Conservation (phyloP, 2,113 vertebrate genomes). For the Corvus moneduloides region DNA sequence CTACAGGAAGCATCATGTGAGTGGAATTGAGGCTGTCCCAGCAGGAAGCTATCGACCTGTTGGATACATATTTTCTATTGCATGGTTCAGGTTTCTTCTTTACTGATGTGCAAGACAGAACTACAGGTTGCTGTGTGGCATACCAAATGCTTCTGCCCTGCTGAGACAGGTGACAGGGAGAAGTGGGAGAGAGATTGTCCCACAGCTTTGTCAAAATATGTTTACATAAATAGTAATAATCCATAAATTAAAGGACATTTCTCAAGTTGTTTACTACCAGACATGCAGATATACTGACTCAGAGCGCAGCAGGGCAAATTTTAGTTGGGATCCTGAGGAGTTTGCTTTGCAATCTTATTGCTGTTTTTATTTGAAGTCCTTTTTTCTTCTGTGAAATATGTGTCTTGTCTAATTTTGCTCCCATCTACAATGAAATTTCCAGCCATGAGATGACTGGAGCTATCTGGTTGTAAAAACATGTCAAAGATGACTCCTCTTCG, state of each 20-base stretch:
- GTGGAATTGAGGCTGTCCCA: not conserved
- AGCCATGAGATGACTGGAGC: not conserved
- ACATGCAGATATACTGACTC: not conserved
- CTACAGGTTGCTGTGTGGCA: not conserved
- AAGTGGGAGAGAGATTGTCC: not conserved
- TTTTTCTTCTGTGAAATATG: not conserved
- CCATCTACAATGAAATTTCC: not conserved
- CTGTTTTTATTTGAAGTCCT: not conserved
- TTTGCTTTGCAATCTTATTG: not conserved
- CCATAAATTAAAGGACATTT: not conserved
- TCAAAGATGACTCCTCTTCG: not conserved
- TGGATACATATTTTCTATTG: accelerated
- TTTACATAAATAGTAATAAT: not conserved
- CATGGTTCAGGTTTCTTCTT: not conserved
- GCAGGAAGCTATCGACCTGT: accelerated
- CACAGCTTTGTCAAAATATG: not conserved
- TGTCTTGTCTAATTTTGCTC: not conserved
- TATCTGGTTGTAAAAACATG: not conserved
- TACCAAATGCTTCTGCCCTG: not conserved
- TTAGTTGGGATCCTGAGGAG: not conserved
- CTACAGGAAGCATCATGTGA: accelerated
- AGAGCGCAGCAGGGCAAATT: not conserved
- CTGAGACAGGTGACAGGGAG: not conserved
- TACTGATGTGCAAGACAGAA: not conserved
- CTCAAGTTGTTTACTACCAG: not conserved